phyloP scores from a whole-genome alignment of 1,140 invertebrate species.

The Elymnias hypermnestra region DNA sequence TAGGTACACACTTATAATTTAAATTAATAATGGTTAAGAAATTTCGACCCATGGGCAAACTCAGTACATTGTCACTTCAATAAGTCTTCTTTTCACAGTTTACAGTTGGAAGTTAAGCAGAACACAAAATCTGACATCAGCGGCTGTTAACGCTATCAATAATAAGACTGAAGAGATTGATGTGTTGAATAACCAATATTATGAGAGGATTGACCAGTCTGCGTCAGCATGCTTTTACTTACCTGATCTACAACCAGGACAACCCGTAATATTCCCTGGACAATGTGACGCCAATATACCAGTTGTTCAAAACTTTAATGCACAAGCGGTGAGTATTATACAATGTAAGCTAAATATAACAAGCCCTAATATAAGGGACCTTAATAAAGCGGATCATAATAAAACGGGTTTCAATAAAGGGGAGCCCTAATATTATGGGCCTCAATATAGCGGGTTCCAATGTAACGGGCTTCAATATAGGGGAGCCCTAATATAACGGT shows the following conservation, averaged over 20 bases:
- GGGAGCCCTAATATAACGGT: no score
- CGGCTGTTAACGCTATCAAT: constrained; percentile 30
- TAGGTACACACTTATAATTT: no score
- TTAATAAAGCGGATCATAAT: no score
- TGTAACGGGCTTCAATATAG: no score
- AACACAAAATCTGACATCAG: constrained; percentile 24
- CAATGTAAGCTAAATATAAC: no score
- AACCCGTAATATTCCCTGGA: constrained; percentile 38
- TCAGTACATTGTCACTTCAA: no score
- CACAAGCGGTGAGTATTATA: constrained; percentile 21
- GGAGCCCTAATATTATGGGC: no score
- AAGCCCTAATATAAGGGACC: no score
- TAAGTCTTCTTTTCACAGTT: constrained; percentile 41
- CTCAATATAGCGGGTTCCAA: no score
- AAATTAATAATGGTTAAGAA: no score
- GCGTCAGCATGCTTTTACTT: constrained; percentile 47
- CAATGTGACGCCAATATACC: constrained; percentile 39
- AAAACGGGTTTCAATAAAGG: no score
- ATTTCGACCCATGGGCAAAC: no score
- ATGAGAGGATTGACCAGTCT: constrained; percentile 35
- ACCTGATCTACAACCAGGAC: constrained; percentile 27
- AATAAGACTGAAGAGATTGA: constrained; percentile 26
- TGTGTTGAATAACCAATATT: constrained; percentile 42
- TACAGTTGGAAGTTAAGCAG: constrained; percentile 60
- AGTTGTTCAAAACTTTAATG: constrained; percentile 34